phyloP scores from a whole-genome alignment of 2,888 invertebrate genomes.

The Flexamia atlantica region DNA sequence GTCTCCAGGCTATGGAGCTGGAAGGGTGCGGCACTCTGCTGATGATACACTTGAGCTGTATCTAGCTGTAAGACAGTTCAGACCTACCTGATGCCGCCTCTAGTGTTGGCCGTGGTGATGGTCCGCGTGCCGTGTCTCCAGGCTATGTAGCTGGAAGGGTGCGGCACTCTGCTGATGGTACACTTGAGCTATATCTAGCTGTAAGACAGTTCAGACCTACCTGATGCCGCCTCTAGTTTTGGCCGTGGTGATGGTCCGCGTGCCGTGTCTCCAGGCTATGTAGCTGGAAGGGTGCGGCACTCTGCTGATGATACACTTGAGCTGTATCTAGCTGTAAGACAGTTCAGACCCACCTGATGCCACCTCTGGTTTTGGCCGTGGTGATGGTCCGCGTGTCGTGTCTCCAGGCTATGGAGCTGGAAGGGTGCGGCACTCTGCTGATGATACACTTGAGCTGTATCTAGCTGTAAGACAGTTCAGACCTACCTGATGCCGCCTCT shows the following conservation, averaged over 20 bases:
- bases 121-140: constrained; percentile 88
- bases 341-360: too few species aligned
- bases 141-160: constrained; percentile 82
- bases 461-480: too few species aligned
- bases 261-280: constrained; percentile 89
- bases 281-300: constrained; percentile 84
- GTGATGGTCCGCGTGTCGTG: constrained; percentile 86
- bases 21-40: too few species aligned
- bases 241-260: constrained; percentile 86
- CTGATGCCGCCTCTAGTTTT: constrained; percentile 84
- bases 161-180: constrained; percentile 88
- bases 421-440: constrained; percentile 86
- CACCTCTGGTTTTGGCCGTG: constrained; percentile 88
- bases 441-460: constrained; percentile 90
- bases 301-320: constrained; percentile 88
- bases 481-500: constrained; percentile 88
- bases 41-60: too few species aligned
- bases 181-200: constrained; percentile 90
- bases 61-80: too few species aligned
- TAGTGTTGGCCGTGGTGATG: constrained; percentile 87
- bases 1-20: too few species aligned
- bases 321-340: constrained; percentile 83
- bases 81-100: constrained; percentile 88
- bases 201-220: neutral
- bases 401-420: constrained; percentile 86